Conservation (phyloP, 2,888 invertebrate species). For the Stictocephala bisonia region DNA sequence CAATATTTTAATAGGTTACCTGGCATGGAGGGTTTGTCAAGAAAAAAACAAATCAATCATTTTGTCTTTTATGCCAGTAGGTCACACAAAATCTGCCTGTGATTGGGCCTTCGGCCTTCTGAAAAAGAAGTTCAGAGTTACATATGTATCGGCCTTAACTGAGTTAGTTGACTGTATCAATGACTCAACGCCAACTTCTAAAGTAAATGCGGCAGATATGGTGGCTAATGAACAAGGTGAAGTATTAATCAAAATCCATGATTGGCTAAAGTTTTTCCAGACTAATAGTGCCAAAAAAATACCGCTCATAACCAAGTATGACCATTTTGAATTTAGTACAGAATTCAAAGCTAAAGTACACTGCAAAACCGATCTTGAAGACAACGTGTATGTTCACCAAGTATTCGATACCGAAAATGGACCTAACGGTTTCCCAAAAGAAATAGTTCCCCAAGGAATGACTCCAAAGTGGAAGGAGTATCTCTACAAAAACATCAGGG, state of each 20-base stretch:
- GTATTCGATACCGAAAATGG: too few relatives aligned
- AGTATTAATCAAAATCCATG: background rate
- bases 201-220: slow-evolving; percentile 10
- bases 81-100: slow-evolving; percentile 43
- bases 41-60: slow-evolving; percentile 20
- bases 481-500: too few relatives aligned
- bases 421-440: too few relatives aligned
- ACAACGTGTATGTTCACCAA: too few relatives aligned
- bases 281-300: too few relatives aligned
- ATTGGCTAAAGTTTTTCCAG: slow-evolving; percentile 31
- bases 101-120: slow-evolving; percentile 42
- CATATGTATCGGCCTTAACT: background rate
- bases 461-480: too few relatives aligned
- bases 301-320: too few relatives aligned
- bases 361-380: too few relatives aligned
- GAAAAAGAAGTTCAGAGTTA: too few relatives aligned
- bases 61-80: slow-evolving; percentile 42
- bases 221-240: slow-evolving; percentile 20
- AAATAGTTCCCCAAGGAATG: too few relatives aligned
- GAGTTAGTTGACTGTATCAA: slow-evolving; percentile 28
- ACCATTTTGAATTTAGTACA: too few relatives aligned
- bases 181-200: slow-evolving; percentile 33
- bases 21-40: slow-evolving; percentile 19
- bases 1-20: slow-evolving; percentile 42
- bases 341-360: too few relatives aligned